Conservation (phyloP, 2,113 vertebrate species). For the Nestor notabilis region DNA sequence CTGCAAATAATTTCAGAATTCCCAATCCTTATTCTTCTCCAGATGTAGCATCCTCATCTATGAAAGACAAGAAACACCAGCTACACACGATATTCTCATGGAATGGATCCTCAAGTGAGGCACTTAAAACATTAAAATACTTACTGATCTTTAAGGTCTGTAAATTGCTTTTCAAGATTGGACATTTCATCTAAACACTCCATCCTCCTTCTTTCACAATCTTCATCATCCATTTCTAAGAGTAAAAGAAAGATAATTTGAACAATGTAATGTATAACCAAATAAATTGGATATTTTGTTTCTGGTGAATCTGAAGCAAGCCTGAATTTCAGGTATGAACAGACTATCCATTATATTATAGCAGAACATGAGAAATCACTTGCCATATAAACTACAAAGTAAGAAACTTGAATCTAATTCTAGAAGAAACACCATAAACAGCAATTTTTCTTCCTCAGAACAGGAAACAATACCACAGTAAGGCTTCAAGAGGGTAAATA, state of each 20-base stretch:
- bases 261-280: not conserved
- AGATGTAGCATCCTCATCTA: not conserved
- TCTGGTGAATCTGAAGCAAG: not conserved
- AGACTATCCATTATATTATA: not conserved
- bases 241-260: not conserved
- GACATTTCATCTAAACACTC: constrained; percentile 99
- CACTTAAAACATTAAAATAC: constrained; percentile 57
- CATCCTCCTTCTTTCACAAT: constrained; percentile 97
- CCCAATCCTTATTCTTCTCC: not conserved
- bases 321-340: not conserved
- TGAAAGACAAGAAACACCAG: not conserved
- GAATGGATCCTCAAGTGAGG: not conserved
- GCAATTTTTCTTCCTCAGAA: not conserved
- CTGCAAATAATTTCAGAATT: not conserved
- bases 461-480: not conserved
- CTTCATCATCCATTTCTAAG: constrained; percentile 96
- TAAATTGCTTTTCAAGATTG: constrained; percentile 98
- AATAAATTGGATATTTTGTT: not conserved
- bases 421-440: not conserved
- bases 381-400: not conserved
- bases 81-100: not conserved
- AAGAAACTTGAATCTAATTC: not conserved
- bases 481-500: not conserved
- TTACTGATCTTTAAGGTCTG: constrained; percentile 99
- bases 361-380: not conserved